Evolutionary conservation across 2,888 invertebrate genomes (phyloP).

Genomic region (Petrolisthes manimaculis): DNA sequence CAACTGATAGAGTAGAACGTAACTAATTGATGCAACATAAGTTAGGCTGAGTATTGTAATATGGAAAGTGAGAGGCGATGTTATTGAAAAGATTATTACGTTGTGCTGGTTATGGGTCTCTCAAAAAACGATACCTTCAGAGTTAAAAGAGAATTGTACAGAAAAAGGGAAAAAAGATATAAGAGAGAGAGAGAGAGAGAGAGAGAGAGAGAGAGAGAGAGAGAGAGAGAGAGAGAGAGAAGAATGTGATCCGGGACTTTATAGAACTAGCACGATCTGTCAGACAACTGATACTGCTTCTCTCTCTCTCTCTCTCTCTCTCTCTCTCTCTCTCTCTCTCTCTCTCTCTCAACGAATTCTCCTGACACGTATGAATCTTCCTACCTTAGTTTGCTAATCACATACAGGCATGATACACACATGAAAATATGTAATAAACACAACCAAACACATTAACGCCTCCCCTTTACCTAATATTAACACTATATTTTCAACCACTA

Average conservation of each 20-base stretch:
- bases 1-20: too few relatives aligned
- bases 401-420: not conserved
- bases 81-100: too few relatives aligned
- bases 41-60: too few relatives aligned
- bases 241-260: not conserved
- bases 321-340: not conserved
- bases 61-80: too few relatives aligned
- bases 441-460: not conserved
- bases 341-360: not conserved
- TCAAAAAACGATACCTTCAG: too few relatives aligned
- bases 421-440: not conserved
- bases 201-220: slow-evolving; percentile 3
- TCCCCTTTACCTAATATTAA: not conserved
- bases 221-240: slow-evolving; percentile 1
- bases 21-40: too few relatives aligned
- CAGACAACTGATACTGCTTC: not conserved
- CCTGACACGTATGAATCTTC: not conserved
- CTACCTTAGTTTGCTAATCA: not conserved
- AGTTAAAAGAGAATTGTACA: too few relatives aligned
- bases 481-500: not conserved
- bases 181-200: not conserved
- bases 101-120: too few relatives aligned
- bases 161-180: not conserved
- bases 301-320: not conserved
- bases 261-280: not conserved